Conservation (phyloP, 1,140 invertebrate species). For the Pteromalus puparum region DNA sequence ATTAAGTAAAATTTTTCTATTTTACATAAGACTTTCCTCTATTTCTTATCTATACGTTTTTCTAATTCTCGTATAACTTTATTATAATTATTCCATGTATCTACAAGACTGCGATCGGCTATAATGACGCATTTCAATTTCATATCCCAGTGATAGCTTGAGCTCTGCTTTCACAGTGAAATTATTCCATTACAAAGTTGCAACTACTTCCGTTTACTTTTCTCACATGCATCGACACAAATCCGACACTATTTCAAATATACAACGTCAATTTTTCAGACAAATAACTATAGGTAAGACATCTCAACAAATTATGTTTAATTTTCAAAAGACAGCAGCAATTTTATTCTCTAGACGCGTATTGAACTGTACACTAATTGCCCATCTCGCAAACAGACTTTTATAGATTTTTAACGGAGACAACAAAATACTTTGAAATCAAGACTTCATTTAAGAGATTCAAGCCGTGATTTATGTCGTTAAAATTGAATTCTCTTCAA, state of each 20-base stretch:
- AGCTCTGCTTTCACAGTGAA: conserved; percentile 13
- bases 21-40: conserved; percentile 39
- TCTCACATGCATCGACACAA: background rate
- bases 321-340: background rate
- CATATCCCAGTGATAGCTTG: background rate
- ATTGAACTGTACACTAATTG: background rate
- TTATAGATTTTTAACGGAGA: conserved; percentile 32
- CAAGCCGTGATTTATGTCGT: background rate
- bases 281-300: conserved; percentile 46
- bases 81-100: conserved; percentile 29
- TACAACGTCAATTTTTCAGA: conserved; percentile 51
- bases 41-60: conserved; percentile 32
- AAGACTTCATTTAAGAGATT: conserved; percentile 30
- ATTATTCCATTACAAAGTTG: background rate
- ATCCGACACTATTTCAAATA: background rate
- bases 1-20: conserved; percentile 40
- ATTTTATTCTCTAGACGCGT: background rate
- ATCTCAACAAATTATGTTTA: conserved; percentile 8
- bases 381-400: conserved; percentile 9
- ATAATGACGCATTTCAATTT: conserved; percentile 27
- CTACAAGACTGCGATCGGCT: conserved; percentile 39
- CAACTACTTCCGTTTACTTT: background rate
- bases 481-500: too few relatives aligned
- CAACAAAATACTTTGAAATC: conserved; percentile 18
- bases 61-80: conserved; percentile 20